Conservation (phyloP, 2,888 invertebrate species). For the Drosophila longiperda region DNA sequence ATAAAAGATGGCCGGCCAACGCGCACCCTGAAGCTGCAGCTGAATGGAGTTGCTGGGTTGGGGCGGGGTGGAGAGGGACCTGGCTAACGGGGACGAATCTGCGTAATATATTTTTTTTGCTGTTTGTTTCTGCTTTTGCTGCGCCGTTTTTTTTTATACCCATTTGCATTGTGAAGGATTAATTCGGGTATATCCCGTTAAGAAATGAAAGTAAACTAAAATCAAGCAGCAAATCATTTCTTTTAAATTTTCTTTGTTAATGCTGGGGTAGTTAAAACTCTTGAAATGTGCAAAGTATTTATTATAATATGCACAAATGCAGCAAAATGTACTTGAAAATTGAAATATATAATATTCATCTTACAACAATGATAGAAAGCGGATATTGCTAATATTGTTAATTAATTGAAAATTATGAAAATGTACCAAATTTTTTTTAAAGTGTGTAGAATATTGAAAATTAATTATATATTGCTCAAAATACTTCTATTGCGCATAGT, state of each 20-base stretch:
- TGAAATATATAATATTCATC: background rate
- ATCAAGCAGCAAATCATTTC: background rate
- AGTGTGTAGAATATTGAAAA: background rate
- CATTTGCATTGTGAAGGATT: background rate
- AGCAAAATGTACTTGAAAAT: background rate
- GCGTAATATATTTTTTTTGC: constrained; percentile 63
- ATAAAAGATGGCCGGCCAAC: constrained; percentile 80
- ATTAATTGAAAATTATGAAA: background rate
- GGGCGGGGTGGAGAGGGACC: background rate
- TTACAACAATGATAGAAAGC: background rate
- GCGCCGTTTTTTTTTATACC: constrained; percentile 49
- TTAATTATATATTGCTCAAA: accelerated
- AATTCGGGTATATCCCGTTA: constrained; percentile 6
- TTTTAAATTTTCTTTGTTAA: background rate
- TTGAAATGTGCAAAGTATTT: background rate
- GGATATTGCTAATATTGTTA: background rate
- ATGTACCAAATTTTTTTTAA: background rate
- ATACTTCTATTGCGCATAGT: too few species aligned
- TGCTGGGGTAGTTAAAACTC: background rate
- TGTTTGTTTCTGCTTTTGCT: constrained; percentile 44
- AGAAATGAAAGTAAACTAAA: background rate
- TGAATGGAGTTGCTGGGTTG: background rate
- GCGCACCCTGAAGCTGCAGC: constrained; percentile 51
- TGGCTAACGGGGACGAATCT: constrained; percentile 61
- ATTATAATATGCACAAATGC: background rate